Percentiles rank a stretch among this genome's conserved stretches.
Evolutionary conservation across 2,888 invertebrate genomes (phyloP).

Genomic region (Timema podura): DNA sequence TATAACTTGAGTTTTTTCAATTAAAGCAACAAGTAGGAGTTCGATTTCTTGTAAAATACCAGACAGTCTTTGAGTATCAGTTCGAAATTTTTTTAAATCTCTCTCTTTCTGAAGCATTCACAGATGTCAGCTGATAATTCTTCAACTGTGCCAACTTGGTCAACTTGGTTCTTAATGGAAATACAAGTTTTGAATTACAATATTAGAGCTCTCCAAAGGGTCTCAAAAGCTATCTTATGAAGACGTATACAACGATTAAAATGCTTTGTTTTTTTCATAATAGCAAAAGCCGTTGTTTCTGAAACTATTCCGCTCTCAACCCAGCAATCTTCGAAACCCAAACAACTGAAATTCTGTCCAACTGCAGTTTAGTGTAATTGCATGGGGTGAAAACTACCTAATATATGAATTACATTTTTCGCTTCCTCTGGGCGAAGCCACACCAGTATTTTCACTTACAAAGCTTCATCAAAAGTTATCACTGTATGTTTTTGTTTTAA

Average conservation of each 20-base stretch:
- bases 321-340: neutral
- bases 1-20: neutral
- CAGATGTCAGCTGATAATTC: neutral
- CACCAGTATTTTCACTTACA: neutral
- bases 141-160: neutral
- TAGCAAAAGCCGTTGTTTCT: neutral
- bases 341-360: neutral
- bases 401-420: neutral
- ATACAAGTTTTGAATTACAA: neutral
- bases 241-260: neutral
- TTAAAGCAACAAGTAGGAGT: neutral
- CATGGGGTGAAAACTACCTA: neutral
- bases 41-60: neutral
- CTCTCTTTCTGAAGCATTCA: neutral
- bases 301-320: neutral
- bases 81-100: no score
- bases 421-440: neutral
- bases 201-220: neutral
- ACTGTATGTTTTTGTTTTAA: constrained; percentile 1
- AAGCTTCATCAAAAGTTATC: constrained; percentile 1
- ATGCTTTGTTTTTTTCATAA: neutral
- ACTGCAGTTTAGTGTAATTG: neutral
- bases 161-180: constrained; percentile 2
- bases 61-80: neutral
- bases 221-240: neutral